Conservation (phyloP, 1,140 invertebrate species). For the Zaprionus africanus region DNA sequence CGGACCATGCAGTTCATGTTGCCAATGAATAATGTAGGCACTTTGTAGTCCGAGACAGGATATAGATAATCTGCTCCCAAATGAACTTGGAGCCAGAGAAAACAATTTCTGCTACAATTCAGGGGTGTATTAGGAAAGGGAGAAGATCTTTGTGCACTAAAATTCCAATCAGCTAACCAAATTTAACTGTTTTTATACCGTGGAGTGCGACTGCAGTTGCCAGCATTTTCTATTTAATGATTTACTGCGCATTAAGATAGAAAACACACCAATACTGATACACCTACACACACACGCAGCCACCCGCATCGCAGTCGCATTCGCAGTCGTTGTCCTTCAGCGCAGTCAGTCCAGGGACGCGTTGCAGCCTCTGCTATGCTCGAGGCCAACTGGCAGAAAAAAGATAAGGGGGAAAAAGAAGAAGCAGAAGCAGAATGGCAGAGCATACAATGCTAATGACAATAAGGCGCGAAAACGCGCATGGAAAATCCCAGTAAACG, state of each 20-base stretch:
- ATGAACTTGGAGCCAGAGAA: slow-evolving; percentile 18
- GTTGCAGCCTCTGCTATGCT: slow-evolving; percentile 56
- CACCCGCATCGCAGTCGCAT: slow-evolving; percentile 30
- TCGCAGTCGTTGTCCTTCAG: slow-evolving; percentile 65
- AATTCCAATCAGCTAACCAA: not conserved
- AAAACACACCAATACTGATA: slow-evolving; percentile 20
- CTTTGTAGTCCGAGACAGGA: not conserved
- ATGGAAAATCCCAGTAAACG: slow-evolving; percentile 19
- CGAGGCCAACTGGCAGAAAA: slow-evolving; percentile 54
- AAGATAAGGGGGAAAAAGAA: not conserved
- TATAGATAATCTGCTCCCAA: slow-evolving; percentile 27
- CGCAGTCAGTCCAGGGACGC: slow-evolving; percentile 56
- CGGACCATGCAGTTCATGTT: slow-evolving; percentile 28
- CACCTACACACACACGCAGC: slow-evolving; percentile 1
- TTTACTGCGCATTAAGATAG: slow-evolving; percentile 69
- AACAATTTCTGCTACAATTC: not conserved
- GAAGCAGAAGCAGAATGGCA: slow-evolving; percentile 2
- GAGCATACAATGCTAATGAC: slow-evolving; percentile 51
- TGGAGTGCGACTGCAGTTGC: slow-evolving; percentile 50
- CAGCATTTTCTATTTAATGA: slow-evolving; percentile 54
- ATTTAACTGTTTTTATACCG: slow-evolving; percentile 7
- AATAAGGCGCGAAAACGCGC: slow-evolving; percentile 64
- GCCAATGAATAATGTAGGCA: slow-evolving; percentile 32
- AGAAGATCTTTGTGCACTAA: not conserved
- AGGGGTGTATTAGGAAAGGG: not conserved